Percentiles rank a stretch among this genome's conserved stretches.
These are phyloP conservation scores for Microcebus tavaratra DNA, from an alignment of 2,113 vertebrate species.

Conservation along the genomic window DNA sequence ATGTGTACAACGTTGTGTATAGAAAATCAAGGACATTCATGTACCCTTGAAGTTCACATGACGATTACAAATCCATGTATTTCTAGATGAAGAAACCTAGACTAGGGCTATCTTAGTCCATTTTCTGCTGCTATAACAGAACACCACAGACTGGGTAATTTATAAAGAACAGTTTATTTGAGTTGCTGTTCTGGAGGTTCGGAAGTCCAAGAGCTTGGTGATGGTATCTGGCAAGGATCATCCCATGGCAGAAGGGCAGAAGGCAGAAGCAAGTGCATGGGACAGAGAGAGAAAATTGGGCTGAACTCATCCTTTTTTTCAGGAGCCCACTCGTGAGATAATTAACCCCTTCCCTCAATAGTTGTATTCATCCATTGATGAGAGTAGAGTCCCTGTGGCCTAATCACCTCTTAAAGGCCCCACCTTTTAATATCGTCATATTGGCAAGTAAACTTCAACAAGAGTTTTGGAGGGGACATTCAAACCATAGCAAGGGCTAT, in stretches of 20 bases:
- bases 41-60: background rate
- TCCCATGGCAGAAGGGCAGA: background rate
- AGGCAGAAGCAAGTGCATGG: background rate
- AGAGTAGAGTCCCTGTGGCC: background rate
- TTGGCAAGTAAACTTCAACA: background rate
- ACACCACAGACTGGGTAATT: background rate
- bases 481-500: background rate
- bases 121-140: background rate
- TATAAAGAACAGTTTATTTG: background rate
- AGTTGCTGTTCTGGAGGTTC: background rate
- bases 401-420: background rate
- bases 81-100: background rate
- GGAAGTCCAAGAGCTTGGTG: background rate
- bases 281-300: background rate
- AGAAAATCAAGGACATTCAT: background rate
- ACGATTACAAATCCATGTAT: background rate
- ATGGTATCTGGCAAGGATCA: background rate
- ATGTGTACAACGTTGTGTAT: background rate
- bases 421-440: background rate
- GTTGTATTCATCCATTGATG: background rate
- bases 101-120: background rate
- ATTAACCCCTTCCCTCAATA: background rate
- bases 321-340: background rate
- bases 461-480: background rate
- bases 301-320: background rate